phyloP scores from a whole-genome alignment of 2,888 invertebrate genomes.

The Horisme vitalbata region DNA sequence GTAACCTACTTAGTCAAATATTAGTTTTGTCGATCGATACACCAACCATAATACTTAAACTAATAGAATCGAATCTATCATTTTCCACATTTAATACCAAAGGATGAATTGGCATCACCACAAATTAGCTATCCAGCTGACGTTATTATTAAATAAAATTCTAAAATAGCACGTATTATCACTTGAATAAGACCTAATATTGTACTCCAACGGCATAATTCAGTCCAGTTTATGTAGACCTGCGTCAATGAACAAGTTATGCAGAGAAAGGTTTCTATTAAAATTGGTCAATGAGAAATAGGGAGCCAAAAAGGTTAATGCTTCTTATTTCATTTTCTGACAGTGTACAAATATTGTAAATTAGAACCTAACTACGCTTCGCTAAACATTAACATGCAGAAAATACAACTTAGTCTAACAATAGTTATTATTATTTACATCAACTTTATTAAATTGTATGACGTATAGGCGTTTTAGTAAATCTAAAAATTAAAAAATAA shows the following conservation, averaged over 20 bases:
- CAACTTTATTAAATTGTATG: too few species aligned
- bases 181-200: slow-evolving; percentile 12
- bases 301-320: slow-evolving; percentile 37
- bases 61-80: slow-evolving; percentile 60
- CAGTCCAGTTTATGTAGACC: slow-evolving; percentile 30
- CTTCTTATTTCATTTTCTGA: slow-evolving; percentile 13
- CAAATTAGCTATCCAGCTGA: slow-evolving; percentile 64
- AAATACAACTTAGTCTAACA: too few species aligned
- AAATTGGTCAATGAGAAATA: slow-evolving; percentile 15
- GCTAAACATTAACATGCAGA: too few species aligned
- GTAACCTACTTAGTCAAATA: slow-evolving; percentile 33
- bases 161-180: slow-evolving; percentile 23
- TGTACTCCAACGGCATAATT: background rate
- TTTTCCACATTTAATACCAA: slow-evolving; percentile 56
- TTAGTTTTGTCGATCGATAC: slow-evolving; percentile 35
- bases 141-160: slow-evolving; percentile 28
- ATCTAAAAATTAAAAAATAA: too few species aligned
- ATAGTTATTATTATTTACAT: too few species aligned
- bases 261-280: slow-evolving; percentile 12
- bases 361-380: slow-evolving; percentile 8
- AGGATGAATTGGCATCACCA: slow-evolving; percentile 69
- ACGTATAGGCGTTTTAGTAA: too few species aligned
- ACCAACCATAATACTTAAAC: slow-evolving; percentile 35
- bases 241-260: background rate
- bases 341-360: slow-evolving; percentile 24